Evolutionary conservation across 2,888 invertebrate species (phyloP).

Genomic region (Tachina lurida): DNA sequence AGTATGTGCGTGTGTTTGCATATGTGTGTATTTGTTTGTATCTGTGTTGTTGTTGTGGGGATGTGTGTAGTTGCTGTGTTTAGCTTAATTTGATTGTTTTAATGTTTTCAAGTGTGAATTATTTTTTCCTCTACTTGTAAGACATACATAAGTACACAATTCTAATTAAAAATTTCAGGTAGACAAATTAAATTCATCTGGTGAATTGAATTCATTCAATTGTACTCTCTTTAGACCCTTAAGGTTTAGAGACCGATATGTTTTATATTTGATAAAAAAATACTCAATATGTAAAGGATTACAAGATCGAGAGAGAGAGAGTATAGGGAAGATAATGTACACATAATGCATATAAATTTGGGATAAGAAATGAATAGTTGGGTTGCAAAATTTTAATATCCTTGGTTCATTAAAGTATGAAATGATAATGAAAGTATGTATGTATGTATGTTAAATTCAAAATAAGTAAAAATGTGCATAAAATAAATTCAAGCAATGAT

Average conservation of each 20-base stretch:
- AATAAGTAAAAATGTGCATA: no score
- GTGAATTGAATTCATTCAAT: background rate
- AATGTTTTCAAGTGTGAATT: conserved; percentile 51
- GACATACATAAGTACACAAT: background rate
- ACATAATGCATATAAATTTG: background rate
- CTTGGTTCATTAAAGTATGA: no score
- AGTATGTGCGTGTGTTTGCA: background rate
- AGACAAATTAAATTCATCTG: conserved; percentile 33
- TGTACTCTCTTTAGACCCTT: background rate
- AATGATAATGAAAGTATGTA: no score
- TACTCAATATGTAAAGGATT: background rate
- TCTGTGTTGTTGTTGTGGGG: background rate
- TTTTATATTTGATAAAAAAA: background rate
- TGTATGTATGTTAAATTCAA: no score
- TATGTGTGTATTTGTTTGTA: background rate
- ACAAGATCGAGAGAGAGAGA: conserved; percentile 19
- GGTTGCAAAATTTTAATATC: no score
- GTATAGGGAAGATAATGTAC: background rate
- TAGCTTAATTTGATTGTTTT: conserved; percentile 12
- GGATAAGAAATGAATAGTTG: background rate
- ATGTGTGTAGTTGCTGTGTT: conserved; percentile 28
- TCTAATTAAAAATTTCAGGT: conserved; percentile 19
- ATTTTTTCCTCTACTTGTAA: conserved; percentile 7
- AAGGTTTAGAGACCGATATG: background rate
- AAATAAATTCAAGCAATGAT: no score